Evolutionary conservation across 2,113 vertebrate genomes (phyloP).

Genomic region (Coptodon rendalli): DNA sequence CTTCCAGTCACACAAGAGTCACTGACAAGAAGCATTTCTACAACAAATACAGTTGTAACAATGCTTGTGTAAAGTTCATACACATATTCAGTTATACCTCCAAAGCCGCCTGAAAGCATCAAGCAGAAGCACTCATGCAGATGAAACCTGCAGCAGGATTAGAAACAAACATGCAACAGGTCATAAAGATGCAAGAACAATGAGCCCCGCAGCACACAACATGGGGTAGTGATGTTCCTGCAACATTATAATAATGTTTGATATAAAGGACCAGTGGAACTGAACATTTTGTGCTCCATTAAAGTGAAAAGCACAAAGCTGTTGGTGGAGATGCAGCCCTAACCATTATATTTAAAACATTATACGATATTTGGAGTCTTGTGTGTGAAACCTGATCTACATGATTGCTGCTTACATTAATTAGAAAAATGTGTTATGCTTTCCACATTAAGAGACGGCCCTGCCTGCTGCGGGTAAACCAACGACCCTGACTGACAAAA

Average conservation of each 20-base stretch:
- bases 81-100: neutral
- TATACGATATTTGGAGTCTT: neutral
- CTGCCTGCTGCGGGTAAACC: neutral
- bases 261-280: neutral
- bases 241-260: neutral
- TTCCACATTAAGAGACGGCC: neutral
- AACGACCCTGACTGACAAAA: neutral
- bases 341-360: neutral
- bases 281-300: neutral
- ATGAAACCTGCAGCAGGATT: neutral
- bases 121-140: neutral
- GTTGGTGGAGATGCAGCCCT: neutral
- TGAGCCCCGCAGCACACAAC: rapidly evolving
- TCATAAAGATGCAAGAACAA: neutral
- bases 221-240: rapidly evolving
- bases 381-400: neutral
- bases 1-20: rapidly evolving
- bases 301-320: neutral
- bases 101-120: neutral
- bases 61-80: neutral
- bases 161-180: neutral
- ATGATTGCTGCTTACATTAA: rapidly evolving
- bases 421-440: rapidly evolving
- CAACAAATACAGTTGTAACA: neutral
- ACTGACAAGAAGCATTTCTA: rapidly evolving